Evolutionary conservation across 1,140 invertebrate genomes (phyloP).

Genomic region (Amyelois transitella): DNA sequence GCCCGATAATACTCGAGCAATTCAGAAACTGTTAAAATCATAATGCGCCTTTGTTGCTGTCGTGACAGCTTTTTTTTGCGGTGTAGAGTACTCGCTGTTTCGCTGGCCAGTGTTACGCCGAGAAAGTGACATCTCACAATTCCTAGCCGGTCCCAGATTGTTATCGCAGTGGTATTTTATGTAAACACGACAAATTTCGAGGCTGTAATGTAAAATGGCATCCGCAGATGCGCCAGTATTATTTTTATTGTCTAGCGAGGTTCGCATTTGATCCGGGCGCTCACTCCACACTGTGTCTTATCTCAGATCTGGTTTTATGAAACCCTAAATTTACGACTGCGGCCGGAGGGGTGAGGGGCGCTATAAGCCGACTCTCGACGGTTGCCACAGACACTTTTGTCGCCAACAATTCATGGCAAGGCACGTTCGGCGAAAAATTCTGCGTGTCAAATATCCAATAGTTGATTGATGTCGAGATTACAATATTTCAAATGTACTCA

Average conservation of each 20-base stretch:
- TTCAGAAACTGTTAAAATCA: constrained; percentile 71
- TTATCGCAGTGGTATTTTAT: constrained; percentile 65
- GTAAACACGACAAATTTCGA: constrained; percentile 70
- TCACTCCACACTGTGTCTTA: constrained; percentile 71
- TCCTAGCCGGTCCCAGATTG: constrained; percentile 57
- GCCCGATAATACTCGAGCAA: constrained; percentile 66
- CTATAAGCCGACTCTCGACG: constrained; percentile 58
- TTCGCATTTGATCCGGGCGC: constrained; percentile 68
- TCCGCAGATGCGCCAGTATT: constrained; percentile 62
- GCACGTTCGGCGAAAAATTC: constrained; percentile 60
- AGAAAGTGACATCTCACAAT: constrained; percentile 48
- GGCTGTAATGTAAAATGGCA: constrained; percentile 42
- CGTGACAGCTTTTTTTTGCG: constrained; percentile 61
- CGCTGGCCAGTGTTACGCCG: constrained; percentile 29
- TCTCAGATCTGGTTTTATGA: constrained; percentile 73
- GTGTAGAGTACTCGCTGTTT: constrained; percentile 34
- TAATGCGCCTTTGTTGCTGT: constrained; percentile 65
- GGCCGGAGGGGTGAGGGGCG: constrained; percentile 50
- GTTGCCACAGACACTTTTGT: constrained; percentile 66
- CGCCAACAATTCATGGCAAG: constrained; percentile 60
- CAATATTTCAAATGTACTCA: constrained; percentile 3
- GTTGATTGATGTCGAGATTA: constrained; percentile 45
- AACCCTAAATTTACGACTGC: constrained; percentile 74
- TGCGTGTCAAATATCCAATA: constrained; percentile 54
- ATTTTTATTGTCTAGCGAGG: constrained; percentile 69